phyloP scores from a whole-genome alignment of 2,113 vertebrate genomes.

The Seriola aureovittata region DNA sequence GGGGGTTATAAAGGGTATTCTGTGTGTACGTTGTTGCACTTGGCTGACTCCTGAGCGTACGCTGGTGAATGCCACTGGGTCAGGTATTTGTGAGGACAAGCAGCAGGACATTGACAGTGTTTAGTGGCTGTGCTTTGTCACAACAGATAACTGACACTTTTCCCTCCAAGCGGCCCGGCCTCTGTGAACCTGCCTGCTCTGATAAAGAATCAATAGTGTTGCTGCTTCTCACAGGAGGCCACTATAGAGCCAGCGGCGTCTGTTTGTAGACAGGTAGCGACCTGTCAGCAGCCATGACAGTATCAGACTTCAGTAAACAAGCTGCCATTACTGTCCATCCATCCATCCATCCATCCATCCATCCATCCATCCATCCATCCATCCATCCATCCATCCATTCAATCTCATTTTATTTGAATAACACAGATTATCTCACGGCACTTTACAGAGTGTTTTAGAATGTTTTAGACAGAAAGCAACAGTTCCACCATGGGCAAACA shows the following conservation, averaged over 20 bases:
- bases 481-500: too few species aligned
- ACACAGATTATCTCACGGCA: too few species aligned
- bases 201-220: conserved; percentile 91
- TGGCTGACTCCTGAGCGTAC: not conserved
- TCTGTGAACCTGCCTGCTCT: conserved; percentile 79
- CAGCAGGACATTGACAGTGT: conserved; percentile 47
- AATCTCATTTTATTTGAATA: not conserved
- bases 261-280: conserved; percentile 62
- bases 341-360: too few species aligned
- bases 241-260: conserved; percentile 35
- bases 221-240: conserved; percentile 64
- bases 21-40: not conserved
- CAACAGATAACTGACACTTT: conserved; percentile 81
- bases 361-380: not conserved
- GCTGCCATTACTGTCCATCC: conserved; percentile 3
- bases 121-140: conserved; percentile 73
- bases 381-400: not conserved
- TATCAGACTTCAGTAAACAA: conserved; percentile 18
- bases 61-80: conserved; percentile 43
- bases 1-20: not conserved
- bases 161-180: conserved; percentile 67
- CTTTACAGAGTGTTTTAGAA: too few species aligned
- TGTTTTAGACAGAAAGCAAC: too few species aligned
- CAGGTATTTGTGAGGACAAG: conserved; percentile 45
- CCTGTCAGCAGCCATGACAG: conserved; percentile 15